Conservation (phyloP, 2,888 invertebrate genomes). For the Agrotis segetum region DNA sequence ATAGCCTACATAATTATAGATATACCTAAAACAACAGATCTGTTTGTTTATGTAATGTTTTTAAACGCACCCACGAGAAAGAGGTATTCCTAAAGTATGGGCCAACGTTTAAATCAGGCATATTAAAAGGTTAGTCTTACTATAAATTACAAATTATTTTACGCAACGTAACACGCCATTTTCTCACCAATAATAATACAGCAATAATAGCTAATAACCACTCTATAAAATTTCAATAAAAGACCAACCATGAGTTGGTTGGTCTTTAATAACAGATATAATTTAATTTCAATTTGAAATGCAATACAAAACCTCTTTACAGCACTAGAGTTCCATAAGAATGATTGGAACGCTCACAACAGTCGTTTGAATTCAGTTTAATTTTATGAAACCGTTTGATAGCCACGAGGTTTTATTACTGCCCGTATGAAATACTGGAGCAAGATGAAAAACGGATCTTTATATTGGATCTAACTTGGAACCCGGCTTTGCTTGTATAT, state of each 20-base stretch:
- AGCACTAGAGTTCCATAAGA: constrained; percentile 19
- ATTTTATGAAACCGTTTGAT: constrained; percentile 47
- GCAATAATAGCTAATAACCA: not conserved
- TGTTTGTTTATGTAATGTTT: no score
- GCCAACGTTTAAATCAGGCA: no score
- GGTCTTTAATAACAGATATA: constrained; percentile 1
- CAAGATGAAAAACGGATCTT: constrained; percentile 1
- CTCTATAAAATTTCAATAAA: not conserved
- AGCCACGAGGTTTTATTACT: constrained; percentile 38
- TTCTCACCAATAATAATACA: not conserved
- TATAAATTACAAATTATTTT: no score
- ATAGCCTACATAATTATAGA: no score
- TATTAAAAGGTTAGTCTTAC: no score
- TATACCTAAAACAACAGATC: no score
- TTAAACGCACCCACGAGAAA: no score
- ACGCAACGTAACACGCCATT: not conserved
- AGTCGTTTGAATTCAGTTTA: constrained; percentile 18
- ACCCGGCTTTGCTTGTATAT: no score
- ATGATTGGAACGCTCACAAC: constrained; percentile 44
- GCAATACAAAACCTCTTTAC: constrained; percentile 4
- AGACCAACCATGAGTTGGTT: not conserved
- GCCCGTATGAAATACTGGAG: constrained; percentile 13
- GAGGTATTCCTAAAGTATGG: no score
- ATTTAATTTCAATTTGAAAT: constrained; percentile 11
- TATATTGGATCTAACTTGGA: not conserved